Evolutionary conservation across 37 sponge, comb jelly and placozoan species (phyloP), one percentile per base, ranked within the genome.

Genomic region (Tethya wilhelma): DNA sequence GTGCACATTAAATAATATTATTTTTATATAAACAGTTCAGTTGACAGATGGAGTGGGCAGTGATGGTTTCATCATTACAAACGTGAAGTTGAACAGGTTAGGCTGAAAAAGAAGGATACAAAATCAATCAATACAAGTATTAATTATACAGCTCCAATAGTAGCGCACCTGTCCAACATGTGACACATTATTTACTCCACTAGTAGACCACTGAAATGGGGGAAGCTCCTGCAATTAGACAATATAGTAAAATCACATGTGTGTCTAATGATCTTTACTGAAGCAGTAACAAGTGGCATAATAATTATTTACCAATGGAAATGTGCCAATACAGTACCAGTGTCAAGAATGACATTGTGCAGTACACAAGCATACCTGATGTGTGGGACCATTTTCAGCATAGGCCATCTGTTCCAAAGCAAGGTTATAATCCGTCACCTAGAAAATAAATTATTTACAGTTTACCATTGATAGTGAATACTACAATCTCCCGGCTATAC

Each of bases 361-460:
- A 49, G 14, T 19, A 19, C 53, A 49, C 53, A 49, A 19, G 53
- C 9, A 0, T 65, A 79, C 87, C 80, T 86, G 80, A 38, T 86
- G 73, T 31, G 87, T 86, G 2, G 87, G 87, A 12, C 87, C 87
- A 79, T 79, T 86, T 43, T 53, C 14, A 26, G 74, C 74, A 6
- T 28, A 44, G 5, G 87, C 36, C 0, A 45, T 64, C 62, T 59
- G 32, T 33, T 29, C 4, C 57, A 40, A 14, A 22, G 87, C 87
- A 74, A 74, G 63, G 44, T 67, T 23, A 38, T 79, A 86, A 81
- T 80, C 69, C 4, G 87, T 86, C 34, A 86, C 87, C 86, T 85
- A 39, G 14, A 49, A 49, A 14, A 49, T 19, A 14, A 19, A 49
- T 19, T 49, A 49, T 19, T 49, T 9, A 19, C 14, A 14, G 53